phyloP scores from a whole-genome alignment of 2,888 invertebrate species.

The Malthinus seriepunctatus region DNA sequence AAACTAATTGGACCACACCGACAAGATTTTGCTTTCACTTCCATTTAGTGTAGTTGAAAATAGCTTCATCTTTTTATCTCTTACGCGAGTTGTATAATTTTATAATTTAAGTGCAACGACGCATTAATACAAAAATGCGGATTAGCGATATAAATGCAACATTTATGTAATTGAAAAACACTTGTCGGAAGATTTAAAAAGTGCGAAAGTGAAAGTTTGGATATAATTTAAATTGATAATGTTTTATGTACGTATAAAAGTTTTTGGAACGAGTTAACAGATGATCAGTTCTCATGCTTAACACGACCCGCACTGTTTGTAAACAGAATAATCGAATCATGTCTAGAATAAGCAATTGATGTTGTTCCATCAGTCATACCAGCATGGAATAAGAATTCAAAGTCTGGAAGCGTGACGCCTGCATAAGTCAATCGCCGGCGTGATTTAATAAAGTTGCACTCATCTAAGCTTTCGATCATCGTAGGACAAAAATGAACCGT shows the following conservation, averaged over 20 bases:
- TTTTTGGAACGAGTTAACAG: background rate
- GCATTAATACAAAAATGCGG: too few relatives aligned
- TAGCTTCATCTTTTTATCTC: background rate
- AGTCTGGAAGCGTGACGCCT: slow-evolving; percentile 21
- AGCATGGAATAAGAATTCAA: slow-evolving; percentile 28
- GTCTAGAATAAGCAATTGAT: slow-evolving; percentile 49
- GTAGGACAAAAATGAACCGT: slow-evolving; percentile 45
- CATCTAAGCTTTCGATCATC: slow-evolving; percentile 35
- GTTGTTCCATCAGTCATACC: slow-evolving; percentile 30
- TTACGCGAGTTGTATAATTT: background rate
- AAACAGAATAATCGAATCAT: slow-evolving; percentile 53
- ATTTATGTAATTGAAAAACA: too few relatives aligned
- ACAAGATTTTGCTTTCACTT: slow-evolving; percentile 18
- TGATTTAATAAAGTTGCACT: slow-evolving; percentile 39
- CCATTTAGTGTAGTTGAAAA: background rate
- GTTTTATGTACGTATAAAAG: too few relatives aligned
- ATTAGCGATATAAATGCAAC: background rate
- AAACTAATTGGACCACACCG: slow-evolving; percentile 11
- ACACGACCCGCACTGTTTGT: slow-evolving; percentile 51
- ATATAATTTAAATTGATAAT: background rate
- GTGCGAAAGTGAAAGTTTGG: background rate
- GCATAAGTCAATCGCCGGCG: slow-evolving; percentile 31
- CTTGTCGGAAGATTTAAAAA: too few relatives aligned
- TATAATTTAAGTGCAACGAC: too few relatives aligned
- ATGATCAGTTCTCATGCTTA: slow-evolving; percentile 44